Evolutionary conservation across 1,140 invertebrate species (phyloP).

Genomic region (Bombus polaris): DNA sequence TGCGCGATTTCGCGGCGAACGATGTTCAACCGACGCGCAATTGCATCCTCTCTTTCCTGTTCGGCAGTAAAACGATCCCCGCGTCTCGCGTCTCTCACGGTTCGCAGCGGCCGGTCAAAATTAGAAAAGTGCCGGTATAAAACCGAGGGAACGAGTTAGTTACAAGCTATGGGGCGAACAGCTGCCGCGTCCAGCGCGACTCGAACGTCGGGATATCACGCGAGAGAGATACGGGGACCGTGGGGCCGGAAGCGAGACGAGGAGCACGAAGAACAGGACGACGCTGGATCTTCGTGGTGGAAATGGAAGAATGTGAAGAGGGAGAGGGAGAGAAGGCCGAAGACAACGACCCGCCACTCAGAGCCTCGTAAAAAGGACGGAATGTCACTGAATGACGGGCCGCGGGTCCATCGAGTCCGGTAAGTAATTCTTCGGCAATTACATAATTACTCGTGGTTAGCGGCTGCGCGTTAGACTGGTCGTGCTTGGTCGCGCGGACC

Average conservation of each 20-base stretch:
- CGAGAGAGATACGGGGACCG: slow-evolving; percentile 46
- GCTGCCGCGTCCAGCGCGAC: slow-evolving; percentile 47
- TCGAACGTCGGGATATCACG: slow-evolving; percentile 69
- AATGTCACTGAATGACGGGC: slow-evolving; percentile 82
- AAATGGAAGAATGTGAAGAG: not conserved
- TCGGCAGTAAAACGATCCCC: slow-evolving; percentile 57
- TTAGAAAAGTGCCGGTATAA: slow-evolving; percentile 77
- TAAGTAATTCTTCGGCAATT: slow-evolving; percentile 83
- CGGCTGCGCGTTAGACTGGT: slow-evolving; percentile 61
- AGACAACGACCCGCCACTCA: slow-evolving; percentile 77
- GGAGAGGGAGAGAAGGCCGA: slow-evolving; percentile 11
- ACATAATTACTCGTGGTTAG: slow-evolving; percentile 81
- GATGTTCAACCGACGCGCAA: not conserved
- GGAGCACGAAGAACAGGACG: not conserved
- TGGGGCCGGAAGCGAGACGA: not conserved
- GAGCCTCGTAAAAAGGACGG: slow-evolving; percentile 79
- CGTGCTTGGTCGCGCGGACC: slow-evolving; percentile 38
- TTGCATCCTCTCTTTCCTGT: slow-evolving; percentile 32
- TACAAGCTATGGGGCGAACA: slow-evolving; percentile 55
- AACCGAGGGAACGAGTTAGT: slow-evolving; percentile 62
- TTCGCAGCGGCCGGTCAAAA: slow-evolving; percentile 52
- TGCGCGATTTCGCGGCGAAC: slow-evolving; percentile 8
- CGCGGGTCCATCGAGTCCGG: slow-evolving; percentile 71
- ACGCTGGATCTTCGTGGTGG: not conserved
- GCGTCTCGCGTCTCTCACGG: slow-evolving; percentile 36